Evolutionary conservation across 2,888 invertebrate species (phyloP).

Genomic region (Oscheius sp.): DNA sequence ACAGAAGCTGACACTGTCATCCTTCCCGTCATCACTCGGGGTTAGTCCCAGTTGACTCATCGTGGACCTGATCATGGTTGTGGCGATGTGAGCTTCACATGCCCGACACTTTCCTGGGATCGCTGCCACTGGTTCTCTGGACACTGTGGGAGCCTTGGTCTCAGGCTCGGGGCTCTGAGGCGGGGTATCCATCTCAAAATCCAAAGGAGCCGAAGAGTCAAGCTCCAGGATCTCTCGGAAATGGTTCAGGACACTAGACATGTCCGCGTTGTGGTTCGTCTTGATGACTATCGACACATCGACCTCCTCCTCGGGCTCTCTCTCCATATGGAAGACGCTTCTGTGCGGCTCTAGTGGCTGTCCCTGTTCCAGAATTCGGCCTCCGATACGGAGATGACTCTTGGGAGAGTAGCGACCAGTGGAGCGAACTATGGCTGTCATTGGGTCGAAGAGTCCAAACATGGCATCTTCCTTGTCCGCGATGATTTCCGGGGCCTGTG

Average conservation of each 20-base stretch:
- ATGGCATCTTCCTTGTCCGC: conserved; percentile 35
- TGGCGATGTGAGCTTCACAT: conserved; percentile 32
- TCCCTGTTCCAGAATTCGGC: conserved; percentile 32
- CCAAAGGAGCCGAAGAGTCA: conserved; percentile 36
- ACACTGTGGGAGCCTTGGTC: conserved; percentile 4
- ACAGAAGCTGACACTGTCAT: conserved; percentile 81
- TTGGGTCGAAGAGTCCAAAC: conserved; percentile 23
- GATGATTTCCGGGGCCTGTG: conserved; percentile 6
- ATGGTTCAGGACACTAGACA: conserved; percentile 36
- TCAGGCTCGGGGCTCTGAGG: conserved; percentile 53
- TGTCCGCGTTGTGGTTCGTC: conserved; percentile 34
- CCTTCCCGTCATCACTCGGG: conserved; percentile 62
- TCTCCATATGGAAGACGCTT: conserved; percentile 45
- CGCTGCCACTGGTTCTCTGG: conserved; percentile 25
- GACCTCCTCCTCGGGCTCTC: conserved; percentile 42
- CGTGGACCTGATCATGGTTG: conserved; percentile 33
- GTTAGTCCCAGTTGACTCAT: conserved; percentile 58
- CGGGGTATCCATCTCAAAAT: conserved; percentile 61
- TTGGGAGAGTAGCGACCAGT: conserved; percentile 29
- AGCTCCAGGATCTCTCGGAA: conserved; percentile 42
- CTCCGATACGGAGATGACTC: conserved; percentile 8
- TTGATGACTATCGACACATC: conserved; percentile 49
- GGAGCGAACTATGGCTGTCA: neutral
- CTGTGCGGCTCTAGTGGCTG: conserved; percentile 49
- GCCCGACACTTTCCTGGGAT: conserved; percentile 35